Evolutionary conservation across 2,113 vertebrate species (phyloP), one percentile per base, ranked within the genome.

Genomic region (Albula glossodonta): DNA sequence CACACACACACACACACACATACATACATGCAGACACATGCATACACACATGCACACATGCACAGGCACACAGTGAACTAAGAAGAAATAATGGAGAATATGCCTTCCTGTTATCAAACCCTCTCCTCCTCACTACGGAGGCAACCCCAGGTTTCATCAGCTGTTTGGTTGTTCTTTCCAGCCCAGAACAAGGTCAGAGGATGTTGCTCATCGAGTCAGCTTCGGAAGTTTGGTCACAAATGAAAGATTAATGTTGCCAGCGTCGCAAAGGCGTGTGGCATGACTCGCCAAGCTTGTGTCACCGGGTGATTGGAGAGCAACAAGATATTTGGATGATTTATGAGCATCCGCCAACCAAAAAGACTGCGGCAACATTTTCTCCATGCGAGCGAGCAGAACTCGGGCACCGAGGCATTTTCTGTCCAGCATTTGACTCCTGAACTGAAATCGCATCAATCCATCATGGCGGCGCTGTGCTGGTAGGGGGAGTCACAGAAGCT

Each of bases 101-200:
- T 74, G 70, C n/a, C 7, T 2, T 70, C 8, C 22, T 74, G 70
- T n/a, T 31, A n/a, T 2, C n/a, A 7, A 17, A 31, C 22, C 25
- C n/a, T 22, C 31, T 22, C 70, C 70, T 22, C 17, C 60, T 66
- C 17, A 22, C 60, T 66, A 19, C 3, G 22, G 60, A 19, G 3
- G 22, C 60, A 66, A 2, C 22, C 31, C 70, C 70, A 25, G 70
- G 70, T 74, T 31, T 74, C 6, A 5, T 74, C 70, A 31, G 70
- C 70, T 22, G 10, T 74, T 74, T 22, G 9, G 25, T 25, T 31
- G 70, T 74, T 74, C 70, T 74, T 74, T 31, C 70, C 22, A 31
- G 70, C 70, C 70, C 70, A 74, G 70, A 22, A 31, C 70, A 74
- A 74, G 70, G 70, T 74, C 70, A 74, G 70, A 74, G 22, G n/a